These are phyloP conservation scores for Lepus oiostolus DNA, from an alignment of 2,797 vertebrate genomes.

Conservation along the genomic window DNA sequence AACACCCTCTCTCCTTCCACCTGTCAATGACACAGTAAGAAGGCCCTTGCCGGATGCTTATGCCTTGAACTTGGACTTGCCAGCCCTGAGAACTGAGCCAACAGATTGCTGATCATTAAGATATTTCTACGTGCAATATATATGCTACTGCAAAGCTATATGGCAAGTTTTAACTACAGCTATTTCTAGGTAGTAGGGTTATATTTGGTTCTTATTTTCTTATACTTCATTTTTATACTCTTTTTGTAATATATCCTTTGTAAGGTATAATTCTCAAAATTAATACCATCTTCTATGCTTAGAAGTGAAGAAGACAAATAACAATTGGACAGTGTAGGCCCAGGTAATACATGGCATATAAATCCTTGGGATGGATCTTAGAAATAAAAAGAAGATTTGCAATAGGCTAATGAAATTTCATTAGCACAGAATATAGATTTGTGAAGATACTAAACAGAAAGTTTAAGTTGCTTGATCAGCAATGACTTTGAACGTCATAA, in stretches of 20 bases:
- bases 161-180: background rate
- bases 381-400: background rate
- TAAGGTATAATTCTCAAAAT: background rate
- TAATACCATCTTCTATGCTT: background rate
- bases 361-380: background rate
- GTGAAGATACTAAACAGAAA: background rate
- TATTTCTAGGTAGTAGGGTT: background rate
- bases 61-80: too few species aligned
- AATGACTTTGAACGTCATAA: background rate
- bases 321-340: background rate
- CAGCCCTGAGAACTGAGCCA: too few species aligned
- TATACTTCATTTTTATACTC: background rate
- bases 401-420: background rate
- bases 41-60: too few species aligned
- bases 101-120: too few species aligned
- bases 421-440: constrained; percentile 9
- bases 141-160: background rate
- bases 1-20: too few species aligned
- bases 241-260: background rate
- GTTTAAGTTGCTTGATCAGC: background rate
- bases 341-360: background rate
- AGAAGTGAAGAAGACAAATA: background rate
- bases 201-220: background rate
- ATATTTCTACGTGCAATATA: too few species aligned
- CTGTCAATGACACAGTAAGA: too few species aligned